These are phyloP conservation scores for Camponotus vicinus DNA, from an alignment of 1,140 invertebrate species.

Conservation along the genomic window DNA sequence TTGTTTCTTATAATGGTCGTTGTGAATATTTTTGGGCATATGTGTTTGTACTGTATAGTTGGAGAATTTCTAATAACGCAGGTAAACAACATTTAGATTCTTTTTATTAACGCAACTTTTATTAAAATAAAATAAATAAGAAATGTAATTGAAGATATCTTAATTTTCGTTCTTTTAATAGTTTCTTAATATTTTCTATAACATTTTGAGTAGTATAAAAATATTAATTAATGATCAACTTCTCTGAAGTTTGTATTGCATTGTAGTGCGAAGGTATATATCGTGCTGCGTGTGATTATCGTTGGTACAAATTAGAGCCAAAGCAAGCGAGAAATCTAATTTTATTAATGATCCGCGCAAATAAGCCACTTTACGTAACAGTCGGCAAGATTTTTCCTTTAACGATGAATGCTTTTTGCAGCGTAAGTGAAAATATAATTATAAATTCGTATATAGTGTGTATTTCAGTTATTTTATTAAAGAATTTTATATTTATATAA, in stretches of 20 bases:
- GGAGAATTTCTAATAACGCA: constrained; percentile 46
- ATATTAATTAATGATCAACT: too few species aligned
- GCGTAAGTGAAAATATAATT: constrained; percentile 31
- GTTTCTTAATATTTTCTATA: too few species aligned
- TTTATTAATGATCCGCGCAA: constrained; percentile 49
- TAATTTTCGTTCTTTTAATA: too few species aligned
- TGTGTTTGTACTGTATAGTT: constrained; percentile 34
- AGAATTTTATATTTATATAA: constrained; percentile 5
- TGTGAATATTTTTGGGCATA: constrained; percentile 42
- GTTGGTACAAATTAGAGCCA: constrained; percentile 31
- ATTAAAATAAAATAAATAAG: too few species aligned
- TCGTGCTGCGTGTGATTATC: constrained; percentile 25
- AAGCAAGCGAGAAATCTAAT: constrained; percentile 54
- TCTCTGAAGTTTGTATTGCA: too few species aligned
- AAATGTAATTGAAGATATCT: too few species aligned
- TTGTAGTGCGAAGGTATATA: constrained; percentile 38
- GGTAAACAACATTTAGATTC: constrained; percentile 11
- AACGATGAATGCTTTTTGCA: constrained; percentile 51
- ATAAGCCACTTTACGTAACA: constrained; percentile 49
- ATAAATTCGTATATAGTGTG: not conserved
- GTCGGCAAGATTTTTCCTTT: constrained; percentile 62
- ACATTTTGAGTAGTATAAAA: too few species aligned
- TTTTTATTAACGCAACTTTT: not conserved
- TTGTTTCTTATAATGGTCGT: constrained; percentile 10
- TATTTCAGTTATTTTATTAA: not conserved